phyloP scores from a whole-genome alignment of 2,888 invertebrate species.

The Smittia aterrima region DNA sequence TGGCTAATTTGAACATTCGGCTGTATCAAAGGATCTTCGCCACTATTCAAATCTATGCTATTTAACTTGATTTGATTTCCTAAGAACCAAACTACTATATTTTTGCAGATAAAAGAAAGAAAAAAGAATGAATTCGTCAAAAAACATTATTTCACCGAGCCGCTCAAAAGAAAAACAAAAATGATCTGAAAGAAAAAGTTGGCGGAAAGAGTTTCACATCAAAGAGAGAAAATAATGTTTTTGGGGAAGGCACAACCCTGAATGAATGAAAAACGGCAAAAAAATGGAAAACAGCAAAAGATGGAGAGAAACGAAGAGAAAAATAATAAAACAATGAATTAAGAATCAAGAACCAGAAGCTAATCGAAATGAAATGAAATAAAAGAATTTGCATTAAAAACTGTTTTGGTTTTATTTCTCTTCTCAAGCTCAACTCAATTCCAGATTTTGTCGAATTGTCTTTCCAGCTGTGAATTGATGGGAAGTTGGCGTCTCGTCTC shows the following conservation, averaged over 20 bases:
- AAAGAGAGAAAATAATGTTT: constrained; percentile 34
- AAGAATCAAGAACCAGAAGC: too few species aligned
- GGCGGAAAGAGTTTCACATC: constrained; percentile 24
- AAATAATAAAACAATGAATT: constrained; percentile 16
- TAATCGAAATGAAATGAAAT: constrained; percentile 12
- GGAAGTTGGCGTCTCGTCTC: neutral
- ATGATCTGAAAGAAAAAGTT: constrained; percentile 30
- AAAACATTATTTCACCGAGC: constrained; percentile 51
- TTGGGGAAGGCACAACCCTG: constrained; percentile 43
- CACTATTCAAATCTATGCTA: neutral
- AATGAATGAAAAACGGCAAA: constrained; percentile 43
- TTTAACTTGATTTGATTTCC: constrained; percentile 18
- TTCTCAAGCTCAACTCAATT: neutral
- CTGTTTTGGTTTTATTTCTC: neutral
- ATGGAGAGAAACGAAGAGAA: constrained; percentile 46
- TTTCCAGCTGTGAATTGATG: constrained; percentile 24
- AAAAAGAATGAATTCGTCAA: constrained; percentile 42
- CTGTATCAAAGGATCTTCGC: too few species aligned
- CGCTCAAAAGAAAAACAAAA: constrained; percentile 24
- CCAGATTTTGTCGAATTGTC: neutral
- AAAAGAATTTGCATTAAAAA: constrained; percentile 5
- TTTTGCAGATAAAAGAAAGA: constrained; percentile 42
- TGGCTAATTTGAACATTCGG: too few species aligned
- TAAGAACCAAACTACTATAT: constrained; percentile 30
- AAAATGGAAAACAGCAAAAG: constrained; percentile 46